phyloP scores from a whole-genome alignment of 1,140 invertebrate genomes.

The Achatina immaculata region DNA sequence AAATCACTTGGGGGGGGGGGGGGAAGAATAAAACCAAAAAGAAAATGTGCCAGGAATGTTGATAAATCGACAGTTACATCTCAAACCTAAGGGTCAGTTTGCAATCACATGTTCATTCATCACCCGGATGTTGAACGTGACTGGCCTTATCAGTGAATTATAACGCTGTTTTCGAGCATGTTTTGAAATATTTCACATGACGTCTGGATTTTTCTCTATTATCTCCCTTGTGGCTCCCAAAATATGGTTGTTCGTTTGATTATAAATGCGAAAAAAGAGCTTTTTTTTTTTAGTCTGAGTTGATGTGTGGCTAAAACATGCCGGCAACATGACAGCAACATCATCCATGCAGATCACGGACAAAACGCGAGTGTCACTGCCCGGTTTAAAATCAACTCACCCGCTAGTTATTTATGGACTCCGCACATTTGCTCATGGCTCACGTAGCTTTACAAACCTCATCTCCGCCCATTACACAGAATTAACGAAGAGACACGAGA shows the following conservation, averaged over 20 bases:
- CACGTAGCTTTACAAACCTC: not conserved
- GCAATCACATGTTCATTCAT: not conserved
- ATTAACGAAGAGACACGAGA: not conserved
- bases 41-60: too few species aligned
- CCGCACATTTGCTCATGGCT: not conserved
- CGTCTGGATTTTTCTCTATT: too few species aligned
- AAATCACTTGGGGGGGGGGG: too few species aligned
- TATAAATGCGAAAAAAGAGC: too few species aligned
- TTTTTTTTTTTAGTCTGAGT: too few species aligned
- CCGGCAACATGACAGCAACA: not conserved
- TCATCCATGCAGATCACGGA: constrained; percentile 1
- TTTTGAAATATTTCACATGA: not conserved
- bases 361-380: not conserved
- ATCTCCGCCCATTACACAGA: not conserved
- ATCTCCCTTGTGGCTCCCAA: too few species aligned
- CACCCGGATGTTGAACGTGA: not conserved
- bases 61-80: too few species aligned
- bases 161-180: not conserved
- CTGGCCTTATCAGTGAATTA: not conserved
- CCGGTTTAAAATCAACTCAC: constrained; percentile 23
- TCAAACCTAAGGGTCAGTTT: too few species aligned
- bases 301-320: too few species aligned
- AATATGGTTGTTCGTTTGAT: too few species aligned
- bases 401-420: constrained; percentile 23
- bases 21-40: too few species aligned